Conservation (phyloP, 1,140 invertebrate genomes). For the Leptoteleia sp. region DNA sequence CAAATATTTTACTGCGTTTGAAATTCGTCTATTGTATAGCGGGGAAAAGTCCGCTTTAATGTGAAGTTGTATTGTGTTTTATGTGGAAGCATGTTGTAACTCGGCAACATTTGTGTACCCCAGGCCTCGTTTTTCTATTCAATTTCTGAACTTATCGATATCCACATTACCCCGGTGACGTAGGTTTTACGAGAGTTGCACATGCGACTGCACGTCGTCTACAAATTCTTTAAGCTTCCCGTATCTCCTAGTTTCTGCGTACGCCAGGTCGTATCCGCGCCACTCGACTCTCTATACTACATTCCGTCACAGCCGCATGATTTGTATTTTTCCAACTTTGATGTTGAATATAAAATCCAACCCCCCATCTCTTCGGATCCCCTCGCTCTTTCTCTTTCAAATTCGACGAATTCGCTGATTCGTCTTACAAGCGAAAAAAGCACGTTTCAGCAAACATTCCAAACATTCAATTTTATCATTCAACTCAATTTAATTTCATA, state of each 20-base stretch:
- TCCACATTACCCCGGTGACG: conserved; percentile 35
- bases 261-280: conserved; percentile 30
- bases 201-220: conserved; percentile 35
- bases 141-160: conserved; percentile 52
- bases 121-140: conserved; percentile 1
- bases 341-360: conserved; percentile 35
- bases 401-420: conserved; percentile 14
- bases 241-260: conserved; percentile 32
- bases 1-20: neutral
- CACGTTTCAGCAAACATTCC: conserved; percentile 13
- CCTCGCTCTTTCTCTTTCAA: neutral
- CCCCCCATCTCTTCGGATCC: conserved; percentile 1
- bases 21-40: conserved; percentile 23
- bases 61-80: conserved; percentile 2
- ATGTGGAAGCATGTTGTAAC: conserved; percentile 25
- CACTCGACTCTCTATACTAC: conserved; percentile 40
- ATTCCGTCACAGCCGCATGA: conserved; percentile 44
- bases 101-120: conserved; percentile 24
- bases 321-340: conserved; percentile 51
- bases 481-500: conserved; percentile 8
- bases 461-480: conserved; percentile 27
- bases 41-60: conserved; percentile 6
- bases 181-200: conserved; percentile 42
- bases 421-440: conserved; percentile 10
- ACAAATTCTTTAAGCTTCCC: conserved; percentile 41